Evolutionary conservation across 2,797 vertebrate genomes (phyloP).

Genomic region (Chrosomus eos): DNA sequence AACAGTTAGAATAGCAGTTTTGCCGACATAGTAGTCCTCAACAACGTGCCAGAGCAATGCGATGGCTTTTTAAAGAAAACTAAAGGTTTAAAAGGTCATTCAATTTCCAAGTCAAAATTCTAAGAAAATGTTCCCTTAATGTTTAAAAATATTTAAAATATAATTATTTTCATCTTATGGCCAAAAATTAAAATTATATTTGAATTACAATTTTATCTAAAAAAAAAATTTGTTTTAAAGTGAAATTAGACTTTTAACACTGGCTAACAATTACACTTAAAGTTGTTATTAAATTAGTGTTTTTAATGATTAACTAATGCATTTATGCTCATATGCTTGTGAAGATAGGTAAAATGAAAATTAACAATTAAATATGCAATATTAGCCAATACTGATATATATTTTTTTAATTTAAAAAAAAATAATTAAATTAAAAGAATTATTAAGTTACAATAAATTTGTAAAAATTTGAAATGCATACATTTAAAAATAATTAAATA

Average conservation of each 20-base stretch:
- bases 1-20: constrained; percentile 53
- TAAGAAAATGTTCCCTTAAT: not conserved
- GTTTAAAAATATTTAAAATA: not conserved
- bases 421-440: not conserved
- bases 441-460: too few species aligned
- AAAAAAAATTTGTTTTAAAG: not conserved
- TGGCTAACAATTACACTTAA: not conserved
- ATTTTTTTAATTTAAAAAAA: not conserved
- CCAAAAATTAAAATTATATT: not conserved
- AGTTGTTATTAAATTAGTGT: not conserved
- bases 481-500: too few species aligned
- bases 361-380: not conserved
- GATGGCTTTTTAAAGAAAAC: constrained; percentile 21
- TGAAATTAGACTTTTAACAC: not conserved
- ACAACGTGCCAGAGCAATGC: constrained; percentile 6
- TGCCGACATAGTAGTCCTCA: not conserved
- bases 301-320: not conserved
- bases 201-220: not conserved
- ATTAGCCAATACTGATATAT: not conserved
- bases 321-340: not conserved
- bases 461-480: too few species aligned
- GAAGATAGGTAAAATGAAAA: not conserved
- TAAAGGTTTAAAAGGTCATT: not conserved
- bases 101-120: not conserved
- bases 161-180: not conserved